phyloP scores from a whole-genome alignment of 1,140 invertebrate genomes.

The Caenorhabditis tropicalis region DNA sequence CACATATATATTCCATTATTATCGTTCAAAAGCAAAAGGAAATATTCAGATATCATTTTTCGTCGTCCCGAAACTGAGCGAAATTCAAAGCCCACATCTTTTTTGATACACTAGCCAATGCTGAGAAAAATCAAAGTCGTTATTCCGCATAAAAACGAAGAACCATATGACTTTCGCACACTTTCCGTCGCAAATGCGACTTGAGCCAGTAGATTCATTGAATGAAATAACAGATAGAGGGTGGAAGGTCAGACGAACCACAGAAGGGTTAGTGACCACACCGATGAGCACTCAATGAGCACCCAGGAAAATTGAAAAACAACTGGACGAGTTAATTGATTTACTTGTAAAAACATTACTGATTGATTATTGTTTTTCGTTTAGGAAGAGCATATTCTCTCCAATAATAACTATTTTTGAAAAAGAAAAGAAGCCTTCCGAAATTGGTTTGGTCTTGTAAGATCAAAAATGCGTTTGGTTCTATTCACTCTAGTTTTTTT shows the following conservation, averaged over 20 bases:
- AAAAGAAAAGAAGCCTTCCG: no score
- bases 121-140: background rate
- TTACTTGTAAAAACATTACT: background rate
- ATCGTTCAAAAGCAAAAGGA: background rate
- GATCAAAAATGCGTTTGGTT: no score
- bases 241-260: background rate
- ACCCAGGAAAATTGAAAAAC: background rate
- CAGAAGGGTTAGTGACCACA: background rate
- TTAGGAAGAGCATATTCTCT: no score
- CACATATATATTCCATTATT: background rate
- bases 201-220: background rate
- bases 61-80: background rate
- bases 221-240: background rate
- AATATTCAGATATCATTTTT: background rate
- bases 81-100: background rate
- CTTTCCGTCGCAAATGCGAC: constrained; percentile 23
- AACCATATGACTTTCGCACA: constrained; percentile 40
- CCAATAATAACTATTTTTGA: no score
- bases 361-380: no score
- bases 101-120: constrained; percentile 14
- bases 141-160: constrained; percentile 3
- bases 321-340: background rate
- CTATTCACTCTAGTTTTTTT: background rate
- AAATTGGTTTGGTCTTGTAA: no score
- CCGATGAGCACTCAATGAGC: background rate